Evolutionary conservation across 2,888 invertebrate species (phyloP).

Genomic region (Caenorhabditis virilis): DNA sequence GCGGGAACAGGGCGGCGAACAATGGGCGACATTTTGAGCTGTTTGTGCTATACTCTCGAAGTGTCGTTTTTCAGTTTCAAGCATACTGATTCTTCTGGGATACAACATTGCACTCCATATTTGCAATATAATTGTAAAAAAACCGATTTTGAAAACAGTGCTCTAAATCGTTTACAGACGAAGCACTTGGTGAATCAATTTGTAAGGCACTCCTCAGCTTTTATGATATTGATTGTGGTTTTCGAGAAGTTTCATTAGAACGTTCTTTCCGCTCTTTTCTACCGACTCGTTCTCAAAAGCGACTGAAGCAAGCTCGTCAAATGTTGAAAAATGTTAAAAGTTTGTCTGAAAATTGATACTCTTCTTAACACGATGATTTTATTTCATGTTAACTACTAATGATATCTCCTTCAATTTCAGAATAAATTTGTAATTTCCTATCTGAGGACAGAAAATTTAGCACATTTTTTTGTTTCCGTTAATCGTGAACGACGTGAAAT

Average conservation of each 20-base stretch:
- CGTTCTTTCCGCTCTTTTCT: constrained; percentile 31
- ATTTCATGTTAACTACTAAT: no score
- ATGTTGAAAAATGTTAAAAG: constrained; percentile 29
- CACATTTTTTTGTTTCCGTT: no score
- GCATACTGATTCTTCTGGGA: constrained; percentile 40
- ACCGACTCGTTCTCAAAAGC: constrained; percentile 23
- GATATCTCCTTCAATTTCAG: no score
- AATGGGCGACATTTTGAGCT: constrained; percentile 56
- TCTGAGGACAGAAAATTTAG: no score
- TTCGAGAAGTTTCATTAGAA: constrained; percentile 14
- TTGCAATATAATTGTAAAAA: constrained; percentile 60
- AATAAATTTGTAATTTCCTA: no score
- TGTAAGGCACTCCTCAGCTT: constrained; percentile 25
- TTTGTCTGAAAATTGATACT: background rate
- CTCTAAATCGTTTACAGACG: no score
- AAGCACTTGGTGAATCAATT: constrained; percentile 40
- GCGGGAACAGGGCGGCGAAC: constrained; percentile 80
- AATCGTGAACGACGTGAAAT: no score
- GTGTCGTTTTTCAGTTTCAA: constrained; percentile 62
- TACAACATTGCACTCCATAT: constrained; percentile 51
- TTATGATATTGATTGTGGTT: constrained; percentile 30
- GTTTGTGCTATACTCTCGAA: constrained; percentile 62
- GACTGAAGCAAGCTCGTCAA: constrained; percentile 22
- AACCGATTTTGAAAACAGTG: background rate
- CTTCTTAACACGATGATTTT: background rate